Evolutionary conservation across 2,113 vertebrate species (phyloP).

Genomic region (Artemisiospiza belli): DNA sequence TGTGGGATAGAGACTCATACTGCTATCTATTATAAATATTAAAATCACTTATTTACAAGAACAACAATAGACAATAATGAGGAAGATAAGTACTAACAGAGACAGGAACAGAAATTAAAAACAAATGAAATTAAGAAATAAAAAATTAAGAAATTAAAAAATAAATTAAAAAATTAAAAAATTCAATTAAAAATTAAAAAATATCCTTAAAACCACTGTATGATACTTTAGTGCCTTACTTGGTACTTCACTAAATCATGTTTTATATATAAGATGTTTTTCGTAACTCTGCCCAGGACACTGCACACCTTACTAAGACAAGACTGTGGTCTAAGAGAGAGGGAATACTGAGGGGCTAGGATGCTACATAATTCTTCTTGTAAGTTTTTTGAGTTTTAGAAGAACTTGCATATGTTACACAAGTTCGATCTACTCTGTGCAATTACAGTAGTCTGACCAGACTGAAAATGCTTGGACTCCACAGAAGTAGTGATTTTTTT

Average conservation of each 20-base stretch:
- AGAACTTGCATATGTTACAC: background rate
- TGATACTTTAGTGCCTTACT: background rate
- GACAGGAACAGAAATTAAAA: background rate
- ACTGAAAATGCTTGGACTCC: background rate
- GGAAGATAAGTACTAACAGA: background rate
- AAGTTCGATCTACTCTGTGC: background rate
- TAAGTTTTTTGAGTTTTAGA: background rate
- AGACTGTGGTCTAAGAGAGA: background rate
- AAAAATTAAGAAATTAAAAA: too few species aligned
- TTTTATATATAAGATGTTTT: background rate
- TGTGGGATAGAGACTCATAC: background rate
- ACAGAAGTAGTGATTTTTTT: background rate
- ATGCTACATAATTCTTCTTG: background rate
- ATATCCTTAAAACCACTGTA: background rate
- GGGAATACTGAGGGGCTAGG: background rate
- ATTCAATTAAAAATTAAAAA: background rate
- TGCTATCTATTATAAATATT: background rate
- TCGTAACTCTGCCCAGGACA: background rate
- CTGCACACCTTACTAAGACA: background rate
- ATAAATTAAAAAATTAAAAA: too few species aligned
- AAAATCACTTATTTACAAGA: background rate
- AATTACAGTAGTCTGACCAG: background rate
- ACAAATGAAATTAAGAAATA: background rate
- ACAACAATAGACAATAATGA: background rate
- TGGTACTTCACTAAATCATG: background rate